Evolutionary conservation across 2,888 invertebrate species (phyloP).

Genomic region (Phragmatobia fuliginosa): DNA sequence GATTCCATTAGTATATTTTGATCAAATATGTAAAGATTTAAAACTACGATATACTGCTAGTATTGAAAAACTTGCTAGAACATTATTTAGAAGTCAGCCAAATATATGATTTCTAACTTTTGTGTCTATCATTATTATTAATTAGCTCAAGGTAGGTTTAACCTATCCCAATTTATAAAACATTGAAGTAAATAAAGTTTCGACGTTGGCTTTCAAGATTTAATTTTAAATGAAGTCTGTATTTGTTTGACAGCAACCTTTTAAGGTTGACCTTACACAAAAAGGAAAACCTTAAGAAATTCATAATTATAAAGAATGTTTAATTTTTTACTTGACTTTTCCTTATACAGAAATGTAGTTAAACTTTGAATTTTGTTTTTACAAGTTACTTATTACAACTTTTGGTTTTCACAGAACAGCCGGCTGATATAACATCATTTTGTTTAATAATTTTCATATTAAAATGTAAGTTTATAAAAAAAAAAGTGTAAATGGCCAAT

Average conservation of each 20-base stretch:
- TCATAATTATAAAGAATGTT: neutral
- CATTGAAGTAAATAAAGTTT: conserved; percentile 1
- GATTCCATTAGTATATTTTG: too few species aligned
- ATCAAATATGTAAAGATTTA: neutral
- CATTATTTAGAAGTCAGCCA: too few species aligned
- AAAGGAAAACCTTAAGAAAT: neutral
- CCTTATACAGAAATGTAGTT: conserved; percentile 41
- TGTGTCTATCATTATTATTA: too few species aligned
- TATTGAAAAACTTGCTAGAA: neutral
- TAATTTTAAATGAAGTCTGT: conserved; percentile 12
- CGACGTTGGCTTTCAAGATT: conserved; percentile 1
- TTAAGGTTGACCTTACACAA: conserved; percentile 22
- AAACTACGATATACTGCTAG: neutral
- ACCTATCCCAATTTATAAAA: neutral
- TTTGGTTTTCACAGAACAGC: conserved; percentile 8
- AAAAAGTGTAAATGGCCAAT: too few species aligned
- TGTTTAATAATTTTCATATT: neutral
- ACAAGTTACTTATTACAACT: conserved; percentile 4
- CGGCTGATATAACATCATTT: neutral
- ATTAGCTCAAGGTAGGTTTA: neutral
- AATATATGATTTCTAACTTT: too few species aligned
- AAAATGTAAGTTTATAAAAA: neutral
- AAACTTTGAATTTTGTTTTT: conserved; percentile 39
- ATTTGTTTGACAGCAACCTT: conserved; percentile 18
- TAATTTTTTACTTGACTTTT: conserved; percentile 29